Evolutionary conservation across 2,113 vertebrate genomes (phyloP).

Genomic region (Oxyruncus cristatus): DNA sequence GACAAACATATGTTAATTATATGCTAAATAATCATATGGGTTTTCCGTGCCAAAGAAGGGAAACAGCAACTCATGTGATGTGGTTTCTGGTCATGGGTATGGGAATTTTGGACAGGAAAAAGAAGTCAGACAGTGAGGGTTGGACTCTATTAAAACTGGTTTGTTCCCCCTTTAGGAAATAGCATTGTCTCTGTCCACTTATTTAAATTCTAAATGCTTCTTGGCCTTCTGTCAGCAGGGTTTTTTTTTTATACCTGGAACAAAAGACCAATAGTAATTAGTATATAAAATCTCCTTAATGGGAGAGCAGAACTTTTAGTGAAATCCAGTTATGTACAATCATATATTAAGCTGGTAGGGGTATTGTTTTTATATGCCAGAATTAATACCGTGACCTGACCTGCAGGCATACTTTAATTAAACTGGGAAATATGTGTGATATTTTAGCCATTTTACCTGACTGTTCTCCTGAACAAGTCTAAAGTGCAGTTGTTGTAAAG

Average conservation of each 20-base stretch:
- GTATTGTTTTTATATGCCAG: neutral
- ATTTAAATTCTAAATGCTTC: neutral
- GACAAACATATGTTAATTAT: neutral
- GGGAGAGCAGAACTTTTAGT: neutral
- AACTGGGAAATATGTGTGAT: neutral
- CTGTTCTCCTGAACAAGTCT: neutral
- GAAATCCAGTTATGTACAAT: neutral
- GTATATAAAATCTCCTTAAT: neutral
- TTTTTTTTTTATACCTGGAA: neutral
- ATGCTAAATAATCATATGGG: neutral
- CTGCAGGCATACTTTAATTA: neutral
- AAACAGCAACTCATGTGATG: fast-evolving
- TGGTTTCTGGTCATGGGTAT: neutral
- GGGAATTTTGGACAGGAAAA: neutral
- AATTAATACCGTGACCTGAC: neutral
- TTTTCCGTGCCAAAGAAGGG: neutral
- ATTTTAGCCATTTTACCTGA: neutral
- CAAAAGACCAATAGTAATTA: neutral
- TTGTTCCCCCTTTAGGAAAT: neutral
- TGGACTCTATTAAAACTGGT: neutral
- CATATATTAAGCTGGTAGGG: neutral
- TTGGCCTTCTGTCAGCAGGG: neutral
- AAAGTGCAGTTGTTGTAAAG: neutral
- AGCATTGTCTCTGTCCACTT: neutral
- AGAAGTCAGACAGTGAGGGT: fast-evolving